Percentiles rank a stretch among this genome's conserved stretches.
Conservation (phyloP, 2,797 vertebrate species). For the Hoplostethus atlanticus region DNA sequence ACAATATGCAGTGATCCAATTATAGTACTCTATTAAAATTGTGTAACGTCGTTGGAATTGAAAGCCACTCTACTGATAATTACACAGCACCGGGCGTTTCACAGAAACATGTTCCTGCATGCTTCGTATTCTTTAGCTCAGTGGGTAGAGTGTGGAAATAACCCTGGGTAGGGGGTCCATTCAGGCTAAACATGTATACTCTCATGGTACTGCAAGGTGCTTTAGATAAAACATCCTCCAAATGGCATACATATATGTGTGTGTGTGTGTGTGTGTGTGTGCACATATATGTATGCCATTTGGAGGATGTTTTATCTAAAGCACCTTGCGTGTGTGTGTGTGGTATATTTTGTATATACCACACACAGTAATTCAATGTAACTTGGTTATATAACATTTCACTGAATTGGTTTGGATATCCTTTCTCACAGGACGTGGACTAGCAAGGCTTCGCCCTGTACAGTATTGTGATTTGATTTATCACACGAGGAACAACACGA, state of each 20-base stretch:
- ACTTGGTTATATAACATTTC: slow-evolving; percentile 18
- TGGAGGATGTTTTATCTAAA: too few relatives aligned
- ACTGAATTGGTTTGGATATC: slow-evolving; percentile 4
- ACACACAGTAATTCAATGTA: not conserved
- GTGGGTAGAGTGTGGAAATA: too few relatives aligned
- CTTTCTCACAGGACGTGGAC: not conserved
- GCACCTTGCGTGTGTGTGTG: not conserved
- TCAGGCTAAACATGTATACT: not conserved
- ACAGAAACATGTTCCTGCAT: slow-evolving; percentile 21
- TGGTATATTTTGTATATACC: slow-evolving; percentile 18
- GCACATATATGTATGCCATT: too few relatives aligned
- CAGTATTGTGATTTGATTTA: too few relatives aligned
- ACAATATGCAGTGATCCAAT: slow-evolving; percentile 8
- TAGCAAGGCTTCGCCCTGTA: not conserved
- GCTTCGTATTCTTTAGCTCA: slow-evolving; percentile 5
- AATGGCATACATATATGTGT: not conserved
- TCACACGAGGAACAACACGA: too few relatives aligned
- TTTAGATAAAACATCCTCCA: slow-evolving; percentile 15
- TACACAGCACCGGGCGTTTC: slow-evolving; percentile 2
- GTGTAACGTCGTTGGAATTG: slow-evolving; percentile 30
- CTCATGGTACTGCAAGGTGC: not conserved
- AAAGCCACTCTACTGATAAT: slow-evolving; percentile 45
- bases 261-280: too few relatives aligned
- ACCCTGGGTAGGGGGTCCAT: too few relatives aligned
- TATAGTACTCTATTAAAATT: slow-evolving; percentile 17